Evolutionary conservation across 2,888 invertebrate species (phyloP).

Genomic region (Leptinotarsa rubiginosa): DNA sequence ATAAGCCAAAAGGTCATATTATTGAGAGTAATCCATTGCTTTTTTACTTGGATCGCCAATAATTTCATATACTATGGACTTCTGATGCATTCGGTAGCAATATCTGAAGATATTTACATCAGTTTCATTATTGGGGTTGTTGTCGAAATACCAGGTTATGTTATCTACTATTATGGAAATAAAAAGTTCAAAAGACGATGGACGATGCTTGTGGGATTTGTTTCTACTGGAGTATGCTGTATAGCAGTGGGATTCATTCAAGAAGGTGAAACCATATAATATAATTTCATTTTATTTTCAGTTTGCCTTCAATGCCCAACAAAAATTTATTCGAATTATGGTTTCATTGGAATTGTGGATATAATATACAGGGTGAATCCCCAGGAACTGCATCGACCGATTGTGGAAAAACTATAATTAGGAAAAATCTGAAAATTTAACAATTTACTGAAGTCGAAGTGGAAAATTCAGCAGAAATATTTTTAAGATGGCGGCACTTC

Average conservation of each 20-base stretch:
- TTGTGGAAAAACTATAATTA: too few relatives aligned
- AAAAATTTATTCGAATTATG: too few relatives aligned
- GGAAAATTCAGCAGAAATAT: too few relatives aligned
- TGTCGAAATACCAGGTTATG: conserved; percentile 79
- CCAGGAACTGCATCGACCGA: too few relatives aligned
- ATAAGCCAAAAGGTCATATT: conserved; percentile 69
- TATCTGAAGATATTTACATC: conserved; percentile 79
- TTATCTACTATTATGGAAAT: conserved; percentile 73
- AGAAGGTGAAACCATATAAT: conserved; percentile 38
- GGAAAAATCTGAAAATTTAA: too few relatives aligned
- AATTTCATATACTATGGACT: conserved; percentile 84
- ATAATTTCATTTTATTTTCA: too few relatives aligned
- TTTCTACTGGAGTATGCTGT: conserved; percentile 72
- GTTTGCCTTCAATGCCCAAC: too few relatives aligned
- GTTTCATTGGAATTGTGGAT: neutral
- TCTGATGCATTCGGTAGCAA: conserved; percentile 78
- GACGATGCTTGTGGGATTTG: conserved; percentile 73
- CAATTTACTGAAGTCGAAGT: too few relatives aligned
- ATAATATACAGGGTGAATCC: neutral
- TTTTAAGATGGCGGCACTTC: too few relatives aligned
- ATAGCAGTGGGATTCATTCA: conserved; percentile 58
- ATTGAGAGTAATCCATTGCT: conserved; percentile 72
- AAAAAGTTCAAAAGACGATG: conserved; percentile 74
- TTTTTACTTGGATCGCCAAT: conserved; percentile 81
- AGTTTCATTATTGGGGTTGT: conserved; percentile 77